Conservation (phyloP, 1,140 invertebrate genomes). For the Pseudomyrmex pallidus region DNA sequence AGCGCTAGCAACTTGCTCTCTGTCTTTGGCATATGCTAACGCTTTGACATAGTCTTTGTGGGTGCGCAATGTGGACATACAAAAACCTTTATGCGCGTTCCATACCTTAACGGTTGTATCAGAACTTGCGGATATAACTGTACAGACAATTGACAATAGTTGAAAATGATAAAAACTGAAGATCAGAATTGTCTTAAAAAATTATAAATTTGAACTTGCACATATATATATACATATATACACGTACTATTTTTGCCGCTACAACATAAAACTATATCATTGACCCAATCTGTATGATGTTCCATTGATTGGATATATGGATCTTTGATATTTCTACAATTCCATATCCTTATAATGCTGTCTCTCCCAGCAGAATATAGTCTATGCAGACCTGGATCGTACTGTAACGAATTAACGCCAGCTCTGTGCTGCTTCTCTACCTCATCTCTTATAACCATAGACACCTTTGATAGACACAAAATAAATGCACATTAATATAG, state of each 20-base stretch:
- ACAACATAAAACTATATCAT: slow-evolving; percentile 99
- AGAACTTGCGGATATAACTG: slow-evolving; percentile 99
- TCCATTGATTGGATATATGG: slow-evolving; percentile 98
- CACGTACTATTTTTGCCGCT: slow-evolving; percentile 95
- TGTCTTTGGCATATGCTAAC: slow-evolving; percentile 98
- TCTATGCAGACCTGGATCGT: slow-evolving; percentile 94
- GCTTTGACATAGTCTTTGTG: slow-evolving; percentile 99
- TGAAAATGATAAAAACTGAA: background rate
- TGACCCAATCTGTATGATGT: slow-evolving; percentile 99
- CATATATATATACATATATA: background rate
- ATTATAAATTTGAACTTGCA: no score
- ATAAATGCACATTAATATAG: background rate
- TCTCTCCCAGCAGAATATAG: slow-evolving; percentile 99
- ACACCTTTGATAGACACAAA: slow-evolving; percentile 89
- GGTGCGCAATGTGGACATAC: slow-evolving; percentile 98
- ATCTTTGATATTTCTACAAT: slow-evolving; percentile 90
- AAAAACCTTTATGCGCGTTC: slow-evolving; percentile 99
- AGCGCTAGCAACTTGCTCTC: slow-evolving; percentile 98
- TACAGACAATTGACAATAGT: slow-evolving; percentile 69
- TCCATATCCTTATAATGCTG: slow-evolving; percentile 99
- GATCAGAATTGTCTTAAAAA: no score
- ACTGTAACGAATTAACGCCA: slow-evolving; percentile 98
- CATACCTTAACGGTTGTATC: slow-evolving; percentile 99
- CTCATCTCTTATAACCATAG: slow-evolving; percentile 99
- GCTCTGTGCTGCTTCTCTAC: slow-evolving; percentile 97